Percentiles rank a stretch among this genome's conserved stretches.
Conservation (phyloP, 2,888 invertebrate species). For the Tholera decimalis region DNA sequence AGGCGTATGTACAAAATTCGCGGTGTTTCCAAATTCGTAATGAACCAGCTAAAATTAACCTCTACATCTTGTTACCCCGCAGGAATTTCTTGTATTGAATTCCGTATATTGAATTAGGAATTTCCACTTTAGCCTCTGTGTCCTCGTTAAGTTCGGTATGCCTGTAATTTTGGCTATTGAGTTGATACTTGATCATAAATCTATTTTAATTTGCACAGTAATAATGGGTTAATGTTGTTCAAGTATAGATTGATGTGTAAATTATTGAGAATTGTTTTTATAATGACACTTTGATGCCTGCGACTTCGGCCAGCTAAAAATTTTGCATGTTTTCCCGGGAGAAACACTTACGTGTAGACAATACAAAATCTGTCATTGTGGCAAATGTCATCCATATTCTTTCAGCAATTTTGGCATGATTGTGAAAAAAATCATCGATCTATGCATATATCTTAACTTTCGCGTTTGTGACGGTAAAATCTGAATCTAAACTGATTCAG, state of each 20-base stretch:
- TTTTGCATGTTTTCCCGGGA: no score
- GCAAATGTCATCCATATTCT: no score
- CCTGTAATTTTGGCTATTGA: constrained; percentile 53
- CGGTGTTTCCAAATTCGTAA: constrained; percentile 66
- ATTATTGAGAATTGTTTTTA: background rate
- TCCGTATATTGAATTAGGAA: constrained; percentile 69
- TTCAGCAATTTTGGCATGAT: no score
- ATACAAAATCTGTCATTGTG: no score
- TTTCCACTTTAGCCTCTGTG: constrained; percentile 69
- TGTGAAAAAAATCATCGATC: no score
- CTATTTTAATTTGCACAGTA: constrained; percentile 29
- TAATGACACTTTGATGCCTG: background rate
- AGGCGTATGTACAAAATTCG: constrained; percentile 53
- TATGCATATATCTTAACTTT: no score
- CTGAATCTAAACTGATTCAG: no score
- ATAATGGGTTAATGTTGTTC: background rate
- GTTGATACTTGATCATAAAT: constrained; percentile 41
- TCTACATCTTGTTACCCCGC: constrained; percentile 61
- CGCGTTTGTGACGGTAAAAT: no score
- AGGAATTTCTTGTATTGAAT: constrained; percentile 73
- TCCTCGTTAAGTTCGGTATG: constrained; percentile 51
- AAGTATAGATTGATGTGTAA: background rate
- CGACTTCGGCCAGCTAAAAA: no score
- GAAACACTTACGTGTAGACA: no score
- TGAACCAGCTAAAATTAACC: constrained; percentile 72